These are phyloP conservation scores for Melanerpes formicivorus DNA, from an alignment of 2,113 vertebrate species.

Conservation along the genomic window DNA sequence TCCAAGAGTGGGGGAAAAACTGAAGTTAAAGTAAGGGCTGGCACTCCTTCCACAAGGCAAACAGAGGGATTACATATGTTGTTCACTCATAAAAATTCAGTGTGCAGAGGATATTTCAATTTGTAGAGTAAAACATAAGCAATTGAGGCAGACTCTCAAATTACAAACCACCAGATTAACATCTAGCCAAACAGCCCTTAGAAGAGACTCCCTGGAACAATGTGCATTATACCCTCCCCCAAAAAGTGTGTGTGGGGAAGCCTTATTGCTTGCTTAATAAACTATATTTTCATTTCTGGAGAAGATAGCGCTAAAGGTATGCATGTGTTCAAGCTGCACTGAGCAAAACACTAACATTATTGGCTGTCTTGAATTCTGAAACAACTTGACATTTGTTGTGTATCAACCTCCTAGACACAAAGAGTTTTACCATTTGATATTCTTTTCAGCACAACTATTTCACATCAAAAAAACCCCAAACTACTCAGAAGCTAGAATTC, in stretches of 20 bases:
- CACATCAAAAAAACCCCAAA: background rate
- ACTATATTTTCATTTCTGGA: background rate
- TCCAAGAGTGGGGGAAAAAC: background rate
- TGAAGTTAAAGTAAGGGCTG: background rate
- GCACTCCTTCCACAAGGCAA: background rate
- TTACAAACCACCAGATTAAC: background rate
- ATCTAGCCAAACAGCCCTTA: background rate
- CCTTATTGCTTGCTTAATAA: background rate
- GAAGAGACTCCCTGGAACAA: background rate
- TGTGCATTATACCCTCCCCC: background rate
- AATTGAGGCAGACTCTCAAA: background rate
- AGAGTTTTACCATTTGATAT: background rate
- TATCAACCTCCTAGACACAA: background rate
- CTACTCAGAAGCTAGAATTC: background rate
- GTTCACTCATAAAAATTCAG: background rate
- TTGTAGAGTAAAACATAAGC: background rate
- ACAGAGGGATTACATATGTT: background rate
- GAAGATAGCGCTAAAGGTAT: background rate
- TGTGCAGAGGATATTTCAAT: background rate
- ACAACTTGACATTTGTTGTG: background rate
- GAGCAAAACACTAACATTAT: background rate
- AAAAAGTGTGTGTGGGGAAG: too few relatives aligned
- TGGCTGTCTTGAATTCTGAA: background rate
- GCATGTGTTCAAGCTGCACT: rapidly evolving
- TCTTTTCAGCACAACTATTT: background rate